A percentile compares a stretch with the other conserved stretches of the same genome.
Conservation (phyloP, 2,888 invertebrate species). For the Cantharis rustica region DNA sequence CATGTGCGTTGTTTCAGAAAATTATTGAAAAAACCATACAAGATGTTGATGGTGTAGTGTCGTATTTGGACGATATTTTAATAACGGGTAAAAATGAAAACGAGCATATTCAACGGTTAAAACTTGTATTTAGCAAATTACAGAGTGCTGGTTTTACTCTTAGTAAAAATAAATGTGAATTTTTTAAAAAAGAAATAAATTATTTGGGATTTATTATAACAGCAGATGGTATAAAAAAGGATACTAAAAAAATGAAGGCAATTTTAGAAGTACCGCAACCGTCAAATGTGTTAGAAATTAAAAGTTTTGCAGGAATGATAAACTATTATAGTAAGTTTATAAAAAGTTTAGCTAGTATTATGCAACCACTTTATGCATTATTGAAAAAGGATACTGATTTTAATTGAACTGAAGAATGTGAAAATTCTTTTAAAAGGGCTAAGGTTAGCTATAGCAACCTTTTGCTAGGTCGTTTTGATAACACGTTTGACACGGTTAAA, state of each 20-base stretch:
- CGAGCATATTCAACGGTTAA: conserved; percentile 24
- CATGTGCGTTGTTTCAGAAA: conserved; percentile 50
- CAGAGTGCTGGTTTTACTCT: conserved; percentile 36
- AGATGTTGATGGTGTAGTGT: conserved; percentile 26
- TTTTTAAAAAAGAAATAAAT: too few species aligned
- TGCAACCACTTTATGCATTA: conserved; percentile 8
- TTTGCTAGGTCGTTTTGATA: conserved; percentile 11
- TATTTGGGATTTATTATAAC: conserved; percentile 34
- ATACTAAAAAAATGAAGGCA: conserved; percentile 31
- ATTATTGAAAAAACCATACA: conserved; percentile 35
- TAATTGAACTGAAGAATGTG: conserved; percentile 1
- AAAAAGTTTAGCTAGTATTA: background rate
- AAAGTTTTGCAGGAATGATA: conserved; percentile 31
- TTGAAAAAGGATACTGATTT: background rate
- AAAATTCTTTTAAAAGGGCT: conserved; percentile 1
- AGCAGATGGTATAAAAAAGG: conserved; percentile 28
- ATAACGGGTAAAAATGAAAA: conserved; percentile 24
- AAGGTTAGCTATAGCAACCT: background rate
- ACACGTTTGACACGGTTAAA: too few species aligned
- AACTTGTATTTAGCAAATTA: conserved; percentile 14
- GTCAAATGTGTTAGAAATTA: too few species aligned
- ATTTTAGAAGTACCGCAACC: conserved; percentile 33
- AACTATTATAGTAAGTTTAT: conserved; percentile 23
- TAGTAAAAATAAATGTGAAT: conserved; percentile 41
- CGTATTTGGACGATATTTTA: conserved; percentile 33